phyloP scores from a whole-genome alignment of 2,113 vertebrate genomes.

The Falcunculus frontatus region DNA sequence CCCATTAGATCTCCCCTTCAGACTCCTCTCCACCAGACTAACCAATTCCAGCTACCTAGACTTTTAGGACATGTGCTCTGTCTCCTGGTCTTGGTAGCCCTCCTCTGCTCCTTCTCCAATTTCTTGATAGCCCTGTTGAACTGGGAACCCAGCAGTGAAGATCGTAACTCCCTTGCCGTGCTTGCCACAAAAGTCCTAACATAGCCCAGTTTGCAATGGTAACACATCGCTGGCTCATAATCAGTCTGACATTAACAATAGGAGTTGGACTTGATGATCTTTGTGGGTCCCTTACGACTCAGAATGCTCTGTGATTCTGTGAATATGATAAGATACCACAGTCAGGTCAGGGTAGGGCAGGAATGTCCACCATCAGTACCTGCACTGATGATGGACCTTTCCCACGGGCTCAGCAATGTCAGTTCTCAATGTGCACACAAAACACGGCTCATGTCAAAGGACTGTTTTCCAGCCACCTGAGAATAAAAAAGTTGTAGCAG shows the following conservation, averaged over 20 bases:
- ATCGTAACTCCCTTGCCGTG: rapidly evolving
- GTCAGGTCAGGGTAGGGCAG: not conserved
- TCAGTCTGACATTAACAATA: not conserved
- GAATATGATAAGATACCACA: not conserved
- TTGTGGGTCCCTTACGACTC: not conserved
- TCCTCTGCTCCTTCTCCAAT: not conserved
- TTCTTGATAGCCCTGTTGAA: not conserved
- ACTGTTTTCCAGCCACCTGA: not conserved
- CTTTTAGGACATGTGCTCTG: rapidly evolving
- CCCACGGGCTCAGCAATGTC: rapidly evolving
- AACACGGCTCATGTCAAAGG: not conserved
- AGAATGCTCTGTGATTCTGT: not conserved
- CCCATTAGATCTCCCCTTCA: not conserved
- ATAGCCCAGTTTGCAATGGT: not conserved
- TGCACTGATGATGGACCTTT: not conserved
- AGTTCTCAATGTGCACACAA: not conserved
- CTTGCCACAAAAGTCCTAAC: not conserved
- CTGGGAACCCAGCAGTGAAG: not conserved
- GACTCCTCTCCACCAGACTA: not conserved
- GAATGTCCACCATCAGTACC: not conserved
- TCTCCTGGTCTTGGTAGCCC: not conserved
- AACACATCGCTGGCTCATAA: rapidly evolving
- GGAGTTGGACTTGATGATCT: not conserved
- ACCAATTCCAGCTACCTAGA: not conserved
- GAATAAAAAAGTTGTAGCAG: not conserved